Conservation (phyloP, 2,797 vertebrate genomes). For the Trematomus bernacchii region DNA sequence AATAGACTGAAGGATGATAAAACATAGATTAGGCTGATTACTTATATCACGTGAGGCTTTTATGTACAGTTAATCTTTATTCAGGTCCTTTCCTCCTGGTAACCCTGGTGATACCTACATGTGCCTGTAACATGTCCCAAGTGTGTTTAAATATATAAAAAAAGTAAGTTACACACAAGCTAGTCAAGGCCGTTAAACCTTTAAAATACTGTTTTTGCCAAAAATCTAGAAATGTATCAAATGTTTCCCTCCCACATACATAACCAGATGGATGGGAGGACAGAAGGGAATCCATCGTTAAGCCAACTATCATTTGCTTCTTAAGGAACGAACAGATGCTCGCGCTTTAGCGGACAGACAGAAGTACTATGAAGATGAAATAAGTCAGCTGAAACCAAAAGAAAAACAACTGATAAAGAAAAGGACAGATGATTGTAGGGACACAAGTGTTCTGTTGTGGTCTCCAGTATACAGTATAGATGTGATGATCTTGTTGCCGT, state of each 20-base stretch:
- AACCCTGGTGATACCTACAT: conserved; percentile 65
- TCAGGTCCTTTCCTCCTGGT: conserved; percentile 69
- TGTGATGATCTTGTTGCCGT: conserved; percentile 10
- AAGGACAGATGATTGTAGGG: background rate
- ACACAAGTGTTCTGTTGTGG: background rate
- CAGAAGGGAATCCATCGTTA: conserved; percentile 27
- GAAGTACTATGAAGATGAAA: conserved; percentile 18
- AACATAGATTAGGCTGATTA: conserved; percentile 45
- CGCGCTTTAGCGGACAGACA: conserved; percentile 24
- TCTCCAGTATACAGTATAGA: conserved; percentile 9
- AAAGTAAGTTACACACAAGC: conserved; percentile 14
- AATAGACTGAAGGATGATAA: conserved; percentile 36
- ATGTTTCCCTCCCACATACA: conserved; percentile 45
- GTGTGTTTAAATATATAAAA: conserved; percentile 23
- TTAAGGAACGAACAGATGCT: conserved; percentile 42
- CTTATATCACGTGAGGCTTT: conserved; percentile 57
- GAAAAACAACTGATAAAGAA: background rate
- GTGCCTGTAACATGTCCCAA: conserved; percentile 73
- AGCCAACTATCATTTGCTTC: conserved; percentile 19
- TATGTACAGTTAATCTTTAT: conserved; percentile 58
- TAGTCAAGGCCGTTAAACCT: conserved; percentile 37
- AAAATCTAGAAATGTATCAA: conserved; percentile 46
- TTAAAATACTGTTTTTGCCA: conserved; percentile 37
- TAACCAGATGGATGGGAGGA: conserved; percentile 36
- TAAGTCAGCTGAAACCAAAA: conserved; percentile 50